These are phyloP conservation scores for Microctonus aethiopoides DNA, from an alignment of 2,888 invertebrate species.

Conservation along the genomic window DNA sequence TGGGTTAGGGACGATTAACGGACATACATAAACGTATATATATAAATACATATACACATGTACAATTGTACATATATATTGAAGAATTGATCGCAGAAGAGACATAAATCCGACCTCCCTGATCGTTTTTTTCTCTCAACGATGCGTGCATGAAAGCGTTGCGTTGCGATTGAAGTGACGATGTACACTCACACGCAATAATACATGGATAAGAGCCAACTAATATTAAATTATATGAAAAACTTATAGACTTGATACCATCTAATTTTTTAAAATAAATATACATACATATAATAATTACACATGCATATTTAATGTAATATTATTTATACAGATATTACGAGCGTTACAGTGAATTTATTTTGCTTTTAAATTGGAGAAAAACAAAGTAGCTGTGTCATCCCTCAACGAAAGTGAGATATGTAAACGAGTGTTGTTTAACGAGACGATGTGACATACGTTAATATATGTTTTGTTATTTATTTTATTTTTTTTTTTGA, in stretches of 20 bases:
- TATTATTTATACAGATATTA: not conserved
- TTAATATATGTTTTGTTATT: conserved; percentile 26
- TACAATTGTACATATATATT: conserved; percentile 16
- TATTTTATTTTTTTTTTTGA: conserved; percentile 4
- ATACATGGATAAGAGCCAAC: too few relatives aligned
- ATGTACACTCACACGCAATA: not conserved
- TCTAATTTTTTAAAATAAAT: too few relatives aligned
- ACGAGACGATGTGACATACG: conserved; percentile 30
- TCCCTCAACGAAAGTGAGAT: conserved; percentile 23
- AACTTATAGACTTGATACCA: too few relatives aligned
- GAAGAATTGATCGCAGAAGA: not conserved
- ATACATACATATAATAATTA: too few relatives aligned
- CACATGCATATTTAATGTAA: too few relatives aligned
- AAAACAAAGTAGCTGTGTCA: conserved; percentile 8
- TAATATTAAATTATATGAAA: too few relatives aligned
- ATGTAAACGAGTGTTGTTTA: conserved; percentile 29
- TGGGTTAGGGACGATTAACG: conserved; percentile 15
- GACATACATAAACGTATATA: too few relatives aligned
- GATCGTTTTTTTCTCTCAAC: not conserved
- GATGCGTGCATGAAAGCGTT: too few relatives aligned
- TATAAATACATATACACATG: too few relatives aligned
- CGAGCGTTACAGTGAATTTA: not conserved
- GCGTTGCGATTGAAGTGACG: not conserved
- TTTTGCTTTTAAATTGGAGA: conserved; percentile 8
- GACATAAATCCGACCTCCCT: conserved; percentile 19